Percentiles rank a stretch among this genome's conserved stretches.
Conservation (phyloP, 2,888 invertebrate species). For the Palloptera scutellata region DNA sequence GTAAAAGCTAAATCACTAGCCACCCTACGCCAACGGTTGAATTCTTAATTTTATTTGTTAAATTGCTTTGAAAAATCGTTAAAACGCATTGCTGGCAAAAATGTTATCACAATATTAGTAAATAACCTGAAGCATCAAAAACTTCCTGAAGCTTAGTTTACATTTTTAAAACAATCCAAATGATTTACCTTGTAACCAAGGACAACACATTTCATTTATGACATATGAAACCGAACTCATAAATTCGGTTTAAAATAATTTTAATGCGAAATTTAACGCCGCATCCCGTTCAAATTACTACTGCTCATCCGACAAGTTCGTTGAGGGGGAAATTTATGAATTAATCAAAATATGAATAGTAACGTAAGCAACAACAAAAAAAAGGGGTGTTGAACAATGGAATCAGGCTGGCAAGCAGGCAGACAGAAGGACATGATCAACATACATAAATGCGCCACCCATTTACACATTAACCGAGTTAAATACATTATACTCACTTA, state of each 20-base stretch:
- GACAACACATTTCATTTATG: not conserved
- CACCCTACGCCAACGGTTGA: too few species aligned
- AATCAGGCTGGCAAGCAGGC: not conserved
- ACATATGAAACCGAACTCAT: constrained; percentile 5
- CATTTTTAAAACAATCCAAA: not conserved
- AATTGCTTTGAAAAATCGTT: too few species aligned
- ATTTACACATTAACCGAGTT: constrained; percentile 22
- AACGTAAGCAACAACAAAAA: constrained; percentile 7
- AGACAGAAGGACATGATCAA: too few species aligned
- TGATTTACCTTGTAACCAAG: not conserved
- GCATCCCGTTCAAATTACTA: constrained; percentile 22
- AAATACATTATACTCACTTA: constrained; percentile 6
- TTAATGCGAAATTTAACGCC: constrained; percentile 30
- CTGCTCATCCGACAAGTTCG: not conserved
- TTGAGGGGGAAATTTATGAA: constrained; percentile 29
- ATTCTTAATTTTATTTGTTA: too few species aligned
- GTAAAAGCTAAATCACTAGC: too few species aligned
- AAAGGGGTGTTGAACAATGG: constrained; percentile 14
- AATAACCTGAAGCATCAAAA: not conserved
- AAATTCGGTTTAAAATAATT: constrained; percentile 24
- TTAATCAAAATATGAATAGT: constrained; percentile 29
- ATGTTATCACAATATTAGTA: too few species aligned
- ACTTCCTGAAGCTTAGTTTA: not conserved
- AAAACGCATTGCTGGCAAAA: too few species aligned
- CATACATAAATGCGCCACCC: not conserved